These are phyloP conservation scores for Coregonus clupeaformis DNA, from an alignment of 2,113 vertebrate species.

Conservation along the genomic window DNA sequence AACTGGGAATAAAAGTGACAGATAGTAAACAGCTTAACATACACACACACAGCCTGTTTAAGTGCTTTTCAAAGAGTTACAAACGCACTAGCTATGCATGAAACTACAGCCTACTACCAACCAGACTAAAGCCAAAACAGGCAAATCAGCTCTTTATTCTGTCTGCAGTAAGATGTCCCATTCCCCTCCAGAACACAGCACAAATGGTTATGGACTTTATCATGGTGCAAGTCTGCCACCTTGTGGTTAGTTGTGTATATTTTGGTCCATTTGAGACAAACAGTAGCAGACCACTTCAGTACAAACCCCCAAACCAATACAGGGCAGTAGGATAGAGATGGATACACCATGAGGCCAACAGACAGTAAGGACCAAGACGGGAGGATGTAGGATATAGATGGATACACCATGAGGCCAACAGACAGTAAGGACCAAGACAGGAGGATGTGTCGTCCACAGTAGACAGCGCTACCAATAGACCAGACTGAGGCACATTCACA, in stretches of 20 bases:
- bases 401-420: no score
- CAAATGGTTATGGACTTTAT: background rate
- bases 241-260: constrained; percentile 36
- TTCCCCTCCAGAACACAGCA: background rate
- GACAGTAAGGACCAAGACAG: no score
- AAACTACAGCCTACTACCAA: background rate
- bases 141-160: background rate
- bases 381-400: no score
- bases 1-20: background rate
- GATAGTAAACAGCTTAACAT: background rate
- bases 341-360: no score
- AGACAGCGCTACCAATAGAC: no score
- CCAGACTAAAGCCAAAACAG: background rate
- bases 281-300: no score
- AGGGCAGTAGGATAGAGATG: no score
- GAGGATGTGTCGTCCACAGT: no score
- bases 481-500: no score
- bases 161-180: background rate
- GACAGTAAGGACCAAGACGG: no score
- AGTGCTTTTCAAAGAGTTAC: background rate
- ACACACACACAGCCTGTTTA: background rate
- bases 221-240: constrained; percentile 47
- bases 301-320: no score
- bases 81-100: background rate
- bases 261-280: no score